Base-by-base conservation (phyloP, 2,888 invertebrate species). In the Napeogenes sylphis region DNA sequence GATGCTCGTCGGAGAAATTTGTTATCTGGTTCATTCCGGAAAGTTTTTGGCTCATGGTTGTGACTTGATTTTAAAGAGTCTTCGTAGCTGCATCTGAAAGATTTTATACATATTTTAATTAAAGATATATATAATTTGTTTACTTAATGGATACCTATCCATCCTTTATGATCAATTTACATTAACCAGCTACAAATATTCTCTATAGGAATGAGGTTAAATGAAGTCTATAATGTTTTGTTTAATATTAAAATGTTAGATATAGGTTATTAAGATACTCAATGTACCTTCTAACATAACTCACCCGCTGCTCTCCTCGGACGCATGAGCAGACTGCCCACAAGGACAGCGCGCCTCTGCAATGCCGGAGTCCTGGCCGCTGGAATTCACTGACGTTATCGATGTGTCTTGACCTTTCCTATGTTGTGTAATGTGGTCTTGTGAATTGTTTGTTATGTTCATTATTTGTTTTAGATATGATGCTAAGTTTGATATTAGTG, bases 281-380 rank as follows among this genome's bases (percentile, higher is more conserved):
- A 42, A 3, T 42, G 2, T 8, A 10, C 42, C 10, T 12, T 42
- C 8, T 6, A 12, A 8, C 8, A 42, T 42, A 3, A 42, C 84
- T 71, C 77, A 94, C 94, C 94, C 94, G 89, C 93, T 94, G 81
- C 94, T 94, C 71, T 93, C 94, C 70, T 93, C 94, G 3, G 93
- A 93, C 13, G 93, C 93, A 70, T 93, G 93, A 62, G 92, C 92
- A 73, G 94, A 93, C 71, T 93, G 93, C 32, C 93, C 93, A 77
- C 94, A 94, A 8, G 93, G 92, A 77, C 94, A 94, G 63, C 92
- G 77, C 64, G 73, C 87, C 68, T 90, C 91, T 0, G 89, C 95
- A 70, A 95, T 95, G 62, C 95, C 96, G 56, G 95, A 95, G 86
- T 96, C 95, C 79, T 95, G 94, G 14, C 95, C 95, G 77, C 95